phyloP scores from a whole-genome alignment of 2,797 vertebrate species.

The Petrocephalus schoutedeni region DNA sequence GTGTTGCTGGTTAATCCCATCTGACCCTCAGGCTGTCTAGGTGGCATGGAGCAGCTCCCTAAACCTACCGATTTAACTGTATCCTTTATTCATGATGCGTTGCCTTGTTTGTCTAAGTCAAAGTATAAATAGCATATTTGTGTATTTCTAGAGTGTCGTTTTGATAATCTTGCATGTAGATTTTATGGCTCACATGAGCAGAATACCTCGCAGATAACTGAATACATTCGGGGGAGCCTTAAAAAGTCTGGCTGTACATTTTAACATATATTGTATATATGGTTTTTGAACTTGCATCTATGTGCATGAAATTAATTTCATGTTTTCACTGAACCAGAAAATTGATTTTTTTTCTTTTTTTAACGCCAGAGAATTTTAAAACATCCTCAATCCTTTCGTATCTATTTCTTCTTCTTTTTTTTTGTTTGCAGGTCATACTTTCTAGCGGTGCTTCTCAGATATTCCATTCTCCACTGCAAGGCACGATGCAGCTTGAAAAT shows the following conservation, averaged over 20 bases:
- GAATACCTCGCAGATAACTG: background rate
- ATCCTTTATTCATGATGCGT: conserved; percentile 26
- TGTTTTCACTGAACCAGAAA: background rate
- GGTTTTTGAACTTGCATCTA: background rate
- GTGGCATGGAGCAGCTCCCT: background rate
- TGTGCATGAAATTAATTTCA: conserved; percentile 1
- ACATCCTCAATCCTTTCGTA: background rate
- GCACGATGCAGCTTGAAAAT: background rate
- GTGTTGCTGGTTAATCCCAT: background rate
- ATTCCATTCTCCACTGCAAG: background rate
- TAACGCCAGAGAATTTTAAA: background rate
- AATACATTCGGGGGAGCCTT: background rate
- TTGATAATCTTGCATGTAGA: background rate
- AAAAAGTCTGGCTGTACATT: background rate
- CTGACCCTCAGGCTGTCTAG: conserved; percentile 15
- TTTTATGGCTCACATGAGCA: background rate
- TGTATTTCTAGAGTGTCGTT: background rate
- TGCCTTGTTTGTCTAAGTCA: background rate
- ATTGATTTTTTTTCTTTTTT: background rate
- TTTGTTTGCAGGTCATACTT: background rate
- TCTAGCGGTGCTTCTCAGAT: background rate
- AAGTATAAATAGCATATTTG: background rate
- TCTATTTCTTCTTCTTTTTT: background rate
- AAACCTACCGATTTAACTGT: background rate
- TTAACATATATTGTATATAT: background rate